Evolutionary conservation across 2,113 vertebrate species (phyloP).

Genomic region (Orycteropus afer): DNA sequence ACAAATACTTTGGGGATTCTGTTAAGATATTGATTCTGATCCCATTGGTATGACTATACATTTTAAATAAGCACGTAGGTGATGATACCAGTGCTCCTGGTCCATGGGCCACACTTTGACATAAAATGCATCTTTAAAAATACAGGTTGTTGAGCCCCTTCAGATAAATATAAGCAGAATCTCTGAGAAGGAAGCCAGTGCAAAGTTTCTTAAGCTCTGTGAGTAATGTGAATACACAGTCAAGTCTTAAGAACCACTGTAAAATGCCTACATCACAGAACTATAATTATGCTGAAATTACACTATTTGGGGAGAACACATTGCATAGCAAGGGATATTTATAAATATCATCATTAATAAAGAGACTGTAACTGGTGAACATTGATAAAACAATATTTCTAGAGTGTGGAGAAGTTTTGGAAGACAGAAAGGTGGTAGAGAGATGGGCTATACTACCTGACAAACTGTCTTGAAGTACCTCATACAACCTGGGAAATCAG

Average conservation of each 20-base stretch:
- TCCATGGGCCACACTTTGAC: not conserved
- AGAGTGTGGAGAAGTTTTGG: not conserved
- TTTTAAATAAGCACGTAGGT: not conserved
- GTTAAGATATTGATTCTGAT: not conserved
- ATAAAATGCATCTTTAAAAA: not conserved
- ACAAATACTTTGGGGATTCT: not conserved
- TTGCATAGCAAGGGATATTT: not conserved
- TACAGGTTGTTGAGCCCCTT: not conserved
- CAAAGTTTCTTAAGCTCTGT: not conserved
- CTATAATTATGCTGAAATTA: not conserved
- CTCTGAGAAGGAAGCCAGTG: not conserved
- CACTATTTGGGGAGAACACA: not conserved
- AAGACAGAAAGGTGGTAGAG: not conserved
- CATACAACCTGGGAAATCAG: not conserved
- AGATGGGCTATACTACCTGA: not conserved
- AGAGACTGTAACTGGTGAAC: not conserved
- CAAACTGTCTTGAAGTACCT: not conserved
- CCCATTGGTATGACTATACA: no score
- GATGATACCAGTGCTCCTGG: not conserved
- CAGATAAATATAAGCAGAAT: not conserved
- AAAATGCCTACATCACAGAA: not conserved
- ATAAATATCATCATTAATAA: not conserved
- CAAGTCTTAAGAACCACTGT: not conserved
- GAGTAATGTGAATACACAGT: not conserved
- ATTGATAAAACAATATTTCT: not conserved